A percentile compares a stretch with the other conserved stretches of the same genome.
Evolutionary conservation across 2,797 vertebrate genomes (phyloP).

Genomic region (Myotis findleyi): DNA sequence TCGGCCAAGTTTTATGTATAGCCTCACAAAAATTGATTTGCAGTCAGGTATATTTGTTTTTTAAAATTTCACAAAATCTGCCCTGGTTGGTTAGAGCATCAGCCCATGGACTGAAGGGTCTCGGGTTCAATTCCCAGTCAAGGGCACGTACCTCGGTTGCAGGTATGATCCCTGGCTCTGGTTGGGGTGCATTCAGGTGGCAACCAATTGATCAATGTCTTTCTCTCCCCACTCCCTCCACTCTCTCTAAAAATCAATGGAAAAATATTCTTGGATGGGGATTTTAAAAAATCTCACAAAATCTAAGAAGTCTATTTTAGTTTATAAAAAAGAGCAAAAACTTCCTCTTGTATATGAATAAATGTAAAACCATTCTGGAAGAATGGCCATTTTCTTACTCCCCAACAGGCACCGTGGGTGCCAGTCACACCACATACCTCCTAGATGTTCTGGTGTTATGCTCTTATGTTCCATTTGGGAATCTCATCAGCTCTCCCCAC

Average conservation of each 20-base stretch:
- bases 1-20: neutral
- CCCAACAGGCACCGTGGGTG: neutral
- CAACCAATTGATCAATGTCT: too few relatives aligned
- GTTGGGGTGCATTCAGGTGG: too few relatives aligned
- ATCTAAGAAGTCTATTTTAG: constrained; percentile 49
- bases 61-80: constrained; percentile 33
- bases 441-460: neutral
- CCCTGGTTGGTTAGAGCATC: too few relatives aligned
- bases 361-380: constrained; percentile 13
- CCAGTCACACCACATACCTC: neutral
- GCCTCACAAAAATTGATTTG: constrained; percentile 48
- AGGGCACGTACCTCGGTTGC: too few relatives aligned
- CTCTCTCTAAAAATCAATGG: too few relatives aligned
- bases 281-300: constrained; percentile 39
- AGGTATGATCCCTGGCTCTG: too few relatives aligned
- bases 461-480: neutral
- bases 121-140: too few relatives aligned
- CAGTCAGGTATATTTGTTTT: constrained; percentile 54
- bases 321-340: constrained; percentile 40
- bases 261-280: too few relatives aligned
- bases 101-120: too few relatives aligned
- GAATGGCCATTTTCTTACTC: neutral
- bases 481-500: neutral
- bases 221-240: too few relatives aligned
- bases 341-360: constrained; percentile 37